Evolutionary conservation across 2,797 vertebrate species (phyloP), one percentile per base, ranked within the genome.

Genomic region (Squalus acanthias): DNA sequence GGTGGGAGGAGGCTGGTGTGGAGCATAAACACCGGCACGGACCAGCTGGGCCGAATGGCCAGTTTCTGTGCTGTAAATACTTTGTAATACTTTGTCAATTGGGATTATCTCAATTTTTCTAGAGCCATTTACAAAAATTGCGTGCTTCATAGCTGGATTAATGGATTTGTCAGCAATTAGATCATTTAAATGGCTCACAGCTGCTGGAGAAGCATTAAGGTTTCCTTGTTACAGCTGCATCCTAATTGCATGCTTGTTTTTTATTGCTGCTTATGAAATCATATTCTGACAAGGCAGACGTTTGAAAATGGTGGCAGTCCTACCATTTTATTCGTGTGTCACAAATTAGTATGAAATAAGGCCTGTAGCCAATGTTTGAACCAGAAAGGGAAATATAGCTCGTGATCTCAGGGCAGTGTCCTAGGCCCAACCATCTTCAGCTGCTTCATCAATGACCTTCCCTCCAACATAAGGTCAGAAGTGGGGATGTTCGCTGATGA

Each of bases 111-210:
- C 20, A 9, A 24, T 67, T 93, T 93, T 93, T n/a, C 63, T 39
- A 22, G 20, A 65, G 91, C 63, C 15, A 67, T 67, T 93, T 67
- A 39, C 91, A 20, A 69, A 93, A 93, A n/a, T 85, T 93, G 91
- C 39, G n/a, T 33, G 3, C 63, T 65, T 91, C 63, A 67, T 93
- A 22, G 60, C 63, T 93, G 63, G 63, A 93, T 93, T 93, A 46
- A 93, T 93, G 91, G 63, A 69, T 93, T 93, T 93, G 65, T 93
- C 63, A 67, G 33, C 91, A 46, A 93, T 69, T 67, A 93, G 39
- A 67, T 46, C 63, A 24, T n/a, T 69, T 67, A 93, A 93, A 67
- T 93, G n/a, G 63, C n/a, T 93, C 91, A 92, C 91, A 93, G 91
- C 63, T 93, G 91, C 26, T 67, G 67, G 63, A n/a, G 20, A n/a